Evolutionary conservation across 2,888 invertebrate species (phyloP).

Genomic region (Scaptomyza flava): DNA sequence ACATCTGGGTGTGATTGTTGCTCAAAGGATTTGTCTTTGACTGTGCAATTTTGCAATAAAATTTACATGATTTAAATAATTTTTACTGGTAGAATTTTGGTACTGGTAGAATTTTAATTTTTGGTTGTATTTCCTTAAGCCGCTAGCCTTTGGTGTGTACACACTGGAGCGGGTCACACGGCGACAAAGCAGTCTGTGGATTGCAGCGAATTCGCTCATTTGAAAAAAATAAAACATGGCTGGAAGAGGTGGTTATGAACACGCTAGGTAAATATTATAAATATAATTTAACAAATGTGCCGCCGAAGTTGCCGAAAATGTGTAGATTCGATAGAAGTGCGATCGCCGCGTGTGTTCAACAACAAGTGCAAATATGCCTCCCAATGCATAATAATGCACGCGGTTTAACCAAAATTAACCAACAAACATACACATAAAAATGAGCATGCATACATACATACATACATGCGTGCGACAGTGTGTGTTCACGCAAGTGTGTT

Average conservation of each 20-base stretch:
- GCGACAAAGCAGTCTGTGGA: slow-evolving; percentile 62
- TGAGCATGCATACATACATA: slow-evolving; percentile 39
- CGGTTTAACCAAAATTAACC: slow-evolving; percentile 63
- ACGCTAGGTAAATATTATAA: slow-evolving; percentile 89
- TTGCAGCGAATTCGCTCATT: slow-evolving; percentile 82
- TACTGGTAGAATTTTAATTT: background rate
- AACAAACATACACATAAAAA: slow-evolving; percentile 56
- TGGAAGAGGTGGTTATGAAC: slow-evolving; percentile 94
- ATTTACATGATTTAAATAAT: background rate
- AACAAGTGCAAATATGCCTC: slow-evolving; percentile 42
- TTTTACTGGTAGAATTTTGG: background rate
- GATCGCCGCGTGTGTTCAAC: slow-evolving; percentile 26
- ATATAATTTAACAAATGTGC: slow-evolving; percentile 60
- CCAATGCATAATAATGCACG: slow-evolving; percentile 69
- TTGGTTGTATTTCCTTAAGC: slow-evolving; percentile 31
- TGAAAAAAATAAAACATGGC: slow-evolving; percentile 90
- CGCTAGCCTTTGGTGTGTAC: slow-evolving; percentile 49
- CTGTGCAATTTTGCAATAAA: background rate
- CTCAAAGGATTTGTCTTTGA: background rate
- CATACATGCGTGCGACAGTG: slow-evolving; percentile 42
- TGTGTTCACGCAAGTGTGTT: slow-evolving; percentile 58
- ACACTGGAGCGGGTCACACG: slow-evolving; percentile 63
- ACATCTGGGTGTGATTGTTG: slow-evolving; percentile 10
- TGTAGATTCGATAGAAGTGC: slow-evolving; percentile 34
- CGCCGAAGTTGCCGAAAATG: slow-evolving; percentile 36